Evolutionary conservation across 1,140 invertebrate species (phyloP).

Genomic region (Procambarus clarkii): DNA sequence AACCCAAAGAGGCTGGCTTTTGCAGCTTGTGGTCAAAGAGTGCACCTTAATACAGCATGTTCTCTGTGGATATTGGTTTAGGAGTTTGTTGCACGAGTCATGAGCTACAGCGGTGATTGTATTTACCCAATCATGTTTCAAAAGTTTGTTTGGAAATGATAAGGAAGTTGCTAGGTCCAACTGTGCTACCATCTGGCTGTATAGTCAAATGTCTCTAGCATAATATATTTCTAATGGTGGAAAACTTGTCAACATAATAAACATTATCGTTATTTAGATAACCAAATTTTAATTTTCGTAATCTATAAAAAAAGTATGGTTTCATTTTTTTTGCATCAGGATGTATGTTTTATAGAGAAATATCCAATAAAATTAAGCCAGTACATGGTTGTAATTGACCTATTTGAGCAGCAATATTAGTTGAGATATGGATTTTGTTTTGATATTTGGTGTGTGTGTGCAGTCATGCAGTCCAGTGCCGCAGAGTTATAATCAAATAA

Average conservation of each 20-base stretch:
- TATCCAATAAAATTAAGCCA: slow-evolving; percentile 40
- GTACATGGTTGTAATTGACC: neutral
- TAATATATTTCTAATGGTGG: neutral
- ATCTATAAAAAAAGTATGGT: neutral
- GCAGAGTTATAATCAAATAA: too few species aligned
- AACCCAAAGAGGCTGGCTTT: neutral
- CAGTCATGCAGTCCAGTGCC: too few species aligned
- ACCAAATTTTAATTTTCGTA: neutral
- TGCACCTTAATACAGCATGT: neutral
- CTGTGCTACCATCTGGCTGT: neutral
- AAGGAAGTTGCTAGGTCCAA: neutral
- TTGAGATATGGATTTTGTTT: too few species aligned
- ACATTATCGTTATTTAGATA: neutral
- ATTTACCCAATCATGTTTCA: neutral
- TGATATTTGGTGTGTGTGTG: too few species aligned
- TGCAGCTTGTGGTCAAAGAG: neutral
- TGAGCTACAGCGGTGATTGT: neutral
- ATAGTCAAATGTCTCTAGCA: slow-evolving; percentile 5
- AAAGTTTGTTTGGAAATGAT: neutral
- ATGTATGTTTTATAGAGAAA: slow-evolving; percentile 49
- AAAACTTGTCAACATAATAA: neutral
- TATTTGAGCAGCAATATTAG: neutral
- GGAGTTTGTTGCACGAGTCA: neutral
- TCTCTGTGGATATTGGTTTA: neutral
- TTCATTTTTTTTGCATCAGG: slow-evolving; percentile 43